These are phyloP conservation scores for Drepana arcuata DNA, from an alignment of 1,140 invertebrate species.

Conservation along the genomic window DNA sequence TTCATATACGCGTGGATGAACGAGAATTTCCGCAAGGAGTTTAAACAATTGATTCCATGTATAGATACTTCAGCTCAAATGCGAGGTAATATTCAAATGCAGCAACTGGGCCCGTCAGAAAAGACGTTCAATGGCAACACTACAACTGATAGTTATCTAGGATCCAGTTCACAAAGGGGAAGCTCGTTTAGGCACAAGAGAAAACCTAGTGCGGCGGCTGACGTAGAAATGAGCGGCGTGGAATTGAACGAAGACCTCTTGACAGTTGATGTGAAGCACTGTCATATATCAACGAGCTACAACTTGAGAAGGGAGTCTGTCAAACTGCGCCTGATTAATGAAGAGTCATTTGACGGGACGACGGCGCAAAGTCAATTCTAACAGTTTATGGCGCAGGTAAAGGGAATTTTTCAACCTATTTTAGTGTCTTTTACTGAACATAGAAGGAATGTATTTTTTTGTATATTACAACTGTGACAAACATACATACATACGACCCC, in stretches of 20 bases:
- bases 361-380: constrained; percentile 60
- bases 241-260: constrained; percentile 63
- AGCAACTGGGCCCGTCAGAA: constrained; percentile 70
- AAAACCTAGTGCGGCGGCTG: constrained; percentile 57
- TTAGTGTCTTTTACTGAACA: no score
- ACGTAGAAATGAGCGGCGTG: constrained; percentile 62
- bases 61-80: constrained; percentile 72
- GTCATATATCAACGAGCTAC: constrained; percentile 64
- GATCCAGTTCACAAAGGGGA: constrained; percentile 48
- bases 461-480: no score
- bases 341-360: constrained; percentile 59
- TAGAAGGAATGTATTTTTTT: no score
- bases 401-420: no score
- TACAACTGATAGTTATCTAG: constrained; percentile 65
- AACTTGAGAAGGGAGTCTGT: constrained; percentile 63
- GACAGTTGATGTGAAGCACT: constrained; percentile 59
- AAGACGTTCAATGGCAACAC: constrained; percentile 81
- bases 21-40: constrained; percentile 98
- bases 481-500: no score
- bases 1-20: constrained; percentile 96
- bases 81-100: constrained; percentile 45
- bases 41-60: constrained; percentile 88
- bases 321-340: constrained; percentile 62
- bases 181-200: constrained; percentile 59
- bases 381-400: constrained; percentile 54